Evolutionary conservation across 2,888 invertebrate species (phyloP), one percentile per base, ranked within the genome.

Genomic region (Xylophagus ater): DNA sequence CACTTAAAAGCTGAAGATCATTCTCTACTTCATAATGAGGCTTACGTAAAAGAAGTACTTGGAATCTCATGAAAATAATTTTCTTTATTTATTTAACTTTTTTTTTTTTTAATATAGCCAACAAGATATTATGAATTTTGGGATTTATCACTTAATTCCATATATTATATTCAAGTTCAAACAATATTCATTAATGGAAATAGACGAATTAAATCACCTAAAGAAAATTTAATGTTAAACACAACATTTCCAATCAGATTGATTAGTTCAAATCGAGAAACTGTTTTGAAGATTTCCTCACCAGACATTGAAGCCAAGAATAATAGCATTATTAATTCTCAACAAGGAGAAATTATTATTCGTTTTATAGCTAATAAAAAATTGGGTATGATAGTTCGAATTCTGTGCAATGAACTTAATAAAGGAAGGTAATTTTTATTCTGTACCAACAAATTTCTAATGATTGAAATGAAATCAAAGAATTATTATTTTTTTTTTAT

Each of bases 151-250:
- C 72, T 75, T 5, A 74, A 79, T 53, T 80, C 80, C 1, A 72
- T 76, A 61, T 84, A 84, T 57, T 83, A 82, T 53, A 67, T 84
- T 26, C 83, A 84, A 74, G 79, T 84, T 4, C 82, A 83, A 62
- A 81, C 82, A 4, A 70, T 82, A 44, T 74, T 76, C 21, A 72
- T 78, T 49, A 82, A 71, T 52, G 82, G 81, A 2, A 68, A 71
- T 34, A 72, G 76, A 9, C 73, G 77, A 47, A 60, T 83, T 13
- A 73, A 78, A 35, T 81, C 83, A 37, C 75, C 78, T 31, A 82
- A 81, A 51, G 74, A 76, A 2, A 78, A 76, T 8, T 67, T 79
- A 38, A 72, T 82, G 35, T 72, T 78, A 51, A 82, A 84, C 55
- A 82, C 81, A 2, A 80, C 81, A 6, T 19, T 43, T 10, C 24